Conservation (phyloP, 2,888 invertebrate genomes). For the Lysandra coridon region DNA sequence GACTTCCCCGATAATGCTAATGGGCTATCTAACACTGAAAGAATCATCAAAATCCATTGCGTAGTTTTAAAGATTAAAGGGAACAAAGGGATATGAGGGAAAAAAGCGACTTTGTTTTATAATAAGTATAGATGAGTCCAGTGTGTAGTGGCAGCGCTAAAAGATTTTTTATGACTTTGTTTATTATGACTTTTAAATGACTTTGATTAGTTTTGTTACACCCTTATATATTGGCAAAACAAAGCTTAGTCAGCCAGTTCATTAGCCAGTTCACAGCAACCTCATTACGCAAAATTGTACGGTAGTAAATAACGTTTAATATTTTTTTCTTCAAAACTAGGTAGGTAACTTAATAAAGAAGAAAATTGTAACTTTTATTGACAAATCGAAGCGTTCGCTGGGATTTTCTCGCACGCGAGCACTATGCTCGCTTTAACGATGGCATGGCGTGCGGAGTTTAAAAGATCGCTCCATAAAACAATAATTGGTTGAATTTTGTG, state of each 20-base stretch:
- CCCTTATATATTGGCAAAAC: not conserved
- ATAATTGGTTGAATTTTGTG: slow-evolving; percentile 19
- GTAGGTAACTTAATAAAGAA: slow-evolving; percentile 3
- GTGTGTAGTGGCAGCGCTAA: no score
- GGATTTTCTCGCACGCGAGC: slow-evolving; percentile 50
- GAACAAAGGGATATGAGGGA: no score
- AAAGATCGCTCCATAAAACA: slow-evolving; percentile 42
- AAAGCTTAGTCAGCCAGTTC: not conserved
- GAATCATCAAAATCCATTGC: no score
- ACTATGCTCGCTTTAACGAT: slow-evolving; percentile 58
- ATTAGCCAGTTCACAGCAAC: not conserved
- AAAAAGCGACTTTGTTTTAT: no score
- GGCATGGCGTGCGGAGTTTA: slow-evolving; percentile 61
- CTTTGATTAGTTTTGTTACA: no score
- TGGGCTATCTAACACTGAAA: no score
- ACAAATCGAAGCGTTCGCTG: slow-evolving; percentile 41
- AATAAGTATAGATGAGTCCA: no score
- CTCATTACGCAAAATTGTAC: not conserved
- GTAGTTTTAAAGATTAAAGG: no score
- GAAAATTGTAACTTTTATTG: slow-evolving; percentile 33
- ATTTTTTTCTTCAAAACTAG: not conserved
- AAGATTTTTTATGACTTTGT: no score
- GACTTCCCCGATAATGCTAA: no score
- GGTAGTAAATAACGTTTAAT: not conserved
- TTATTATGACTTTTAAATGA: no score